Base-by-base conservation (phyloP, 2,113 vertebrate species). In the Callionymus lyra region DNA sequence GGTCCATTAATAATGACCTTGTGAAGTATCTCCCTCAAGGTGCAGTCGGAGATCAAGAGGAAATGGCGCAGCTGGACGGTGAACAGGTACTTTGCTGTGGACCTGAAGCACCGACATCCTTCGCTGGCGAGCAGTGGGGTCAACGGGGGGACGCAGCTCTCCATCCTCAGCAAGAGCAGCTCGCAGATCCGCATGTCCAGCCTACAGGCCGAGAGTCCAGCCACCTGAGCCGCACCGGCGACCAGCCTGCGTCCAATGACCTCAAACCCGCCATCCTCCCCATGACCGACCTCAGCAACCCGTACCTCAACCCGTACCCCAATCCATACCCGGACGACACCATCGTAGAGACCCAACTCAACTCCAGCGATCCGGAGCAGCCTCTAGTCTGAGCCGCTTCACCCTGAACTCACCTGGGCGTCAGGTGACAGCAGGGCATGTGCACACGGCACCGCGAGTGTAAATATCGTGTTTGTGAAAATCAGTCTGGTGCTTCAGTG, bases 61-160 rank as follows among this genome's bases (percentile, higher is more conserved):
- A 98, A 98, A 85, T 98, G 94, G 94, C 85, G 94, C 85, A 97
- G 94, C 86, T 98, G 94, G 94, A 97, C 94, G 86, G 93, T 97
- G 86, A 98, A 98, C 85, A 85, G 93, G 55, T 97, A 98, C 83
- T 98, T 98, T 87, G 87, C 93, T 81, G 89, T 96, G 91, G 94
- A 98, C 87, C 92, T 97, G 89, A 98, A 98, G 78, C 92, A 97
- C 76, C 93, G 94, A 44, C 94, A 98, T 62, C 94, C 93, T 0
- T 97, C 93, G 49, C 83, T 97, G 83, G 93, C 91, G 71, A 97
- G 93, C 90, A 97, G 93, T 44, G 94, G 94, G 44, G 92, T 94
- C 80, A 98, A 98, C 52, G 94, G 94, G 68, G 94, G 94, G 11
- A 98, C 94, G 16, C 94, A 98, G 77, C 86, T 97, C 68, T 97